A percentile compares a stretch with the other conserved stretches of the same genome.
Conservation (phyloP, 2,113 vertebrate genomes). For the Dromaius novaehollandiae region DNA sequence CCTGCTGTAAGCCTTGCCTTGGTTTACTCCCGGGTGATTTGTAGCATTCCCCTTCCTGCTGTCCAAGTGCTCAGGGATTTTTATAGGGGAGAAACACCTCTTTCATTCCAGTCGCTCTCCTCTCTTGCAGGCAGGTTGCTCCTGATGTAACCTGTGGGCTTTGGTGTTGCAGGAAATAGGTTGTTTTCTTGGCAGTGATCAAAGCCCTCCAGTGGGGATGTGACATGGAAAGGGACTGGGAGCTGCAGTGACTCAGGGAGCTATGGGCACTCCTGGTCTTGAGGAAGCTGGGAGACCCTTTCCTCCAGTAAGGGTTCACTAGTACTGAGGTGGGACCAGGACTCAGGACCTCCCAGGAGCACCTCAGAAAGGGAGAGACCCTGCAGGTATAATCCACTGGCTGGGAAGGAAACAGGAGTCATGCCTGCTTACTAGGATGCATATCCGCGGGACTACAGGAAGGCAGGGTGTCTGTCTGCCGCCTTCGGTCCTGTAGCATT, state of each 20-base stretch:
- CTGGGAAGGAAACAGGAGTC: not conserved
- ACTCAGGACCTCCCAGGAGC: not conserved
- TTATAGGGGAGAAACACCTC: not conserved
- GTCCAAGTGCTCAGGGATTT: not conserved
- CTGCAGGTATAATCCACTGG: not conserved
- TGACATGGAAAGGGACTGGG: no score
- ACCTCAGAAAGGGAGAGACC: not conserved
- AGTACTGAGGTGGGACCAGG: not conserved
- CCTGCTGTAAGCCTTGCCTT: not conserved
- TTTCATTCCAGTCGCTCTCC: not conserved
- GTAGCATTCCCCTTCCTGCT: not conserved
- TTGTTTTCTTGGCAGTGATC: not conserved
- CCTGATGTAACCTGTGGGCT: not conserved
- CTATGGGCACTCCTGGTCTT: not conserved
- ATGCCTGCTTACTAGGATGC: not conserved
- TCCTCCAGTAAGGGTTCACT: not conserved
- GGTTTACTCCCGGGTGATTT: not conserved
- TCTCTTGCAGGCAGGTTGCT: not conserved
- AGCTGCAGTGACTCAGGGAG: no score
- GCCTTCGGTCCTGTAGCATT: not conserved
- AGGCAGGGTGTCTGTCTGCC: rapidly evolving
- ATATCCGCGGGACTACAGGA: not conserved
- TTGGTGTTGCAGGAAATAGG: not conserved
- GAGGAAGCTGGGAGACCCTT: not conserved
- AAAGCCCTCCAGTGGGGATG: not conserved